Evolutionary conservation across 2,888 invertebrate species (phyloP).

Genomic region (Rapana venosa): DNA sequence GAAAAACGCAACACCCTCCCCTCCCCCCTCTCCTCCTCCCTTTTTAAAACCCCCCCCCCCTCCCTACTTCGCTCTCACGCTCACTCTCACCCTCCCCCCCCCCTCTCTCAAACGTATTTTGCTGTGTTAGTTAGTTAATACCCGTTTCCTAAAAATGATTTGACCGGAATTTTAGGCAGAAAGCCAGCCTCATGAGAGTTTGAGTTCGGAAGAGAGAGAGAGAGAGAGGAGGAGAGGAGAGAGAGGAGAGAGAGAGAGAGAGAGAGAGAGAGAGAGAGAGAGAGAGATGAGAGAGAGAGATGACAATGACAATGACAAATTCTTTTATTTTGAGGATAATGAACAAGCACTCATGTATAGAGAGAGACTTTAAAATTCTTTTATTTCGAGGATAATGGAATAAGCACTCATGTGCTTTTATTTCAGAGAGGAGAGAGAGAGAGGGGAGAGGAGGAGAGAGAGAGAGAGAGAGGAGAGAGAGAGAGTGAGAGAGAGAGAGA

Average conservation of each 20-base stretch:
- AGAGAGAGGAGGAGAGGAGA: background rate
- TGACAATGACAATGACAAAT: no score
- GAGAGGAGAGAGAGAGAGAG: background rate
- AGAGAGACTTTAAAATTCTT: no score
- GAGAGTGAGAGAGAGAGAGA: background rate
- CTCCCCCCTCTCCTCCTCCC: slow-evolving; percentile 9
- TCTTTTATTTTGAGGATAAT: no score
- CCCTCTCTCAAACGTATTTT: background rate
- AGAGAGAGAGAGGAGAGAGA: slow-evolving; percentile 21
- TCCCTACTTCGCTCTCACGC: background rate
- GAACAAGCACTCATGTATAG: no score
- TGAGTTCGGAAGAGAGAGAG: background rate
- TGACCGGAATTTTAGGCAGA: background rate
- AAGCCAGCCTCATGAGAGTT: background rate
- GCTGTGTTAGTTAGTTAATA: slow-evolving; percentile 16
- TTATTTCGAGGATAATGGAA: no score
- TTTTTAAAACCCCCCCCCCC: background rate
- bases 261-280: background rate
- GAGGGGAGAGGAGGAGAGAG: background rate
- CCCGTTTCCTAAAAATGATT: background rate
- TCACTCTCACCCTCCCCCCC: no score
- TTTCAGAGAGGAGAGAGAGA: background rate
- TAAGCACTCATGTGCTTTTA: no score
- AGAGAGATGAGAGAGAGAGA: background rate
- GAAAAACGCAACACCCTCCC: background rate